Evolutionary conservation across 2,797 vertebrate genomes (phyloP), one percentile per base, ranked within the genome.

Genomic region (Silurus aristotelis): DNA sequence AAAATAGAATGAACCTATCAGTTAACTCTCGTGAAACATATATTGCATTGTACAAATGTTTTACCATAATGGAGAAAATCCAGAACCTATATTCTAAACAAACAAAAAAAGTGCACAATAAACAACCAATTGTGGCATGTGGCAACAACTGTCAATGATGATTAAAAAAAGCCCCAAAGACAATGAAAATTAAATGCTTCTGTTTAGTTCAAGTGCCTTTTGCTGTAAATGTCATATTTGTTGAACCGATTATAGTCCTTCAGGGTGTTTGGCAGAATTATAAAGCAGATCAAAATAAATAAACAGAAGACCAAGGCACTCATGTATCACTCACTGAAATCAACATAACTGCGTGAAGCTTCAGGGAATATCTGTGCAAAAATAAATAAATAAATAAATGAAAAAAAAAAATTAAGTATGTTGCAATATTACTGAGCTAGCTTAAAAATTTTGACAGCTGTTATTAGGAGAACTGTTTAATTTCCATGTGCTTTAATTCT

Each of bases 291-390:
- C 91, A 99, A 99, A 89, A 96, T 92, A 0, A 87, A 99, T 93
- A 3, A 94, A 97, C 87, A 99, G 91, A 5, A 92, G 91, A 20
- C 94, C 95, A 91, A 99, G 95, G 88, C 95, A 95, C 14, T 95
- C 94, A 22, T 97, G 94, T 91, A 99, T 98, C 48, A 52, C 6
- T 52, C 10, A 52, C 92, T 92, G 95, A 89, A 99, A 91, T 2
- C 97, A 96, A 87, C 98, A 99, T 78, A 99, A 94, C 87, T 99
- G 98, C 92, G 97, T 97, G 87, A 99, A 93, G 87, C 95, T 93
- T 60, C 97, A 95, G 19, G 94, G 87, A 17, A 98, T 99, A 90
- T 94, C 98, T 99, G 88, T 48, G 10, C 48, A 52, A 52, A 38
- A 52, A 10, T 52, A 84, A 66, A 84, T 60, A 77, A 72, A 87